Base-by-base conservation (phyloP, 35 echinoderm and acorn worm genomes). In the Amphiura filiformis region DNA sequence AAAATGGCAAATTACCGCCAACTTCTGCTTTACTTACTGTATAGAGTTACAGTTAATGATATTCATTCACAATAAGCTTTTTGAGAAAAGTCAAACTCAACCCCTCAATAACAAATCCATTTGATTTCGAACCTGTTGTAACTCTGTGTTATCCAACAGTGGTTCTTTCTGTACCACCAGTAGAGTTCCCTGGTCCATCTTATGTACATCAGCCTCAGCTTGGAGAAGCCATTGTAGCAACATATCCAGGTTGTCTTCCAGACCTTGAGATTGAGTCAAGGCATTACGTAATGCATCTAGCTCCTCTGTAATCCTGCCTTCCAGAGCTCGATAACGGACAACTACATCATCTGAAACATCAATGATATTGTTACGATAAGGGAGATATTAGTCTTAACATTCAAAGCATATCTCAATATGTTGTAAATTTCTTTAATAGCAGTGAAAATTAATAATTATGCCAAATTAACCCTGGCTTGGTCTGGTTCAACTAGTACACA, bases 101-200 rank as follows among this genome's bases (percentile, higher is more conserved):
- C n/a, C n/a, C n/a, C n/a, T n/a, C n/a, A n/a, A n/a, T n/a, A n/a
- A n/a, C n/a, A n/a, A n/a, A n/a, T n/a, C n/a, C n/a, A n/a, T n/a
- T n/a, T n/a, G n/a, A n/a, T n/a, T n/a, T n/a, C n/a, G n/a, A 13
- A 97, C 95, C 88, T 93, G 83, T 82, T 97, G 95, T 23, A 79
- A 61, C 76, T 97, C 94, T 38, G 56, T 39, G 32, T 92, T 89
- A 35, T 97, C 95, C 65, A 86, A 70, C 75, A 97, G 84, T 7
- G 95, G 95, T 70, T 97, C 91, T 61, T 93, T 93, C 89, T 97
- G 91, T 38, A 97, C 84, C 35, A 88, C 57, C 31, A 97, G 82
- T 52, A 90, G 81, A 4, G 95, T 97, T 80, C 91, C 95, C 65
- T 93, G 93, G 78, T 97, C 95, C 86, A 97, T 84, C 56, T 91